Base-by-base conservation (phyloP, 2,888 invertebrate species). In the Tubulanus polymorphus region DNA sequence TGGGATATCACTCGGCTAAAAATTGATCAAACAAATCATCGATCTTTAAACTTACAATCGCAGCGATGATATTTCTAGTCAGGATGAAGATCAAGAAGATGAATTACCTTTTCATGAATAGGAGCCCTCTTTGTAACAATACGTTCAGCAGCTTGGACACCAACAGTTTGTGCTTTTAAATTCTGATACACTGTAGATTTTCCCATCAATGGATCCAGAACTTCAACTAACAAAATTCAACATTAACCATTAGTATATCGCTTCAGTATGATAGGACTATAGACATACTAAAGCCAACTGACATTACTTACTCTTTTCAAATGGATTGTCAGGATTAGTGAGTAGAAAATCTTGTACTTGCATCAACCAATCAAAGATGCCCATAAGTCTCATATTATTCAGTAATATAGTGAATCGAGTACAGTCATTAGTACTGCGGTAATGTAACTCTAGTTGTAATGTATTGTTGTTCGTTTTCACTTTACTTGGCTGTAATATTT, bases 311-410 rank as follows among this genome's bases (percentile, higher is more conserved):
- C 41, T 23, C 23, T 41, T 41, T 15, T 20, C 8, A 51, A 73
- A 72, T 25, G 78, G 76, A 55, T 76, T 69, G 20, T 74, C 73
- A 15, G 77, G 64, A 86, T 66, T 68, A 18, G 70, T 69, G 37
- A 66, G 82, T 51, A 95, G 82, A 79, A 92, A 95, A 72, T 90
- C 88, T 65, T 86, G 83, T 0, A 91, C 86, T 6, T 87, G 85
- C 76, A 92, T 88, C 86, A 94, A 89, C 91, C 94, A 96, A 80
- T 94, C 93, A 67, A 94, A 83, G 61, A 95, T 88, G 1, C 91
- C 90, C 85, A 95, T 92, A 55, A 96, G 81, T 37, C 94, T 84
- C 93, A 95, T 94, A 76, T 93, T 93, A 81, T 95, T 94, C 53
- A 96, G 82, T 47, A 95, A 82, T 60, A 95, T 87, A 1, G 93